Percentiles rank a stretch among this genome's conserved stretches.
Evolutionary conservation across 2,113 vertebrate genomes (phyloP).

Genomic region (Microcebus murinus): DNA sequence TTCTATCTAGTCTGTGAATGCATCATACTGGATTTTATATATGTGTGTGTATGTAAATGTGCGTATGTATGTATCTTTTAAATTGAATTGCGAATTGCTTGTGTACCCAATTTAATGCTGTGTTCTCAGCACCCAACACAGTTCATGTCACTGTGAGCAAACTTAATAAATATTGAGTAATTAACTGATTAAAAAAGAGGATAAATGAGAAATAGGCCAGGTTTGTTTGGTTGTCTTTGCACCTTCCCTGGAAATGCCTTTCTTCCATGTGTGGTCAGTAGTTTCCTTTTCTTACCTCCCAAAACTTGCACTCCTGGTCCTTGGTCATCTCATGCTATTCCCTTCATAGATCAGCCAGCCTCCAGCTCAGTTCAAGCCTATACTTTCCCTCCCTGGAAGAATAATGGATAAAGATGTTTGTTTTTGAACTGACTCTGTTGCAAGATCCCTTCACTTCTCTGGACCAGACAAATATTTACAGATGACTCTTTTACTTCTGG

Average conservation of each 20-base stretch:
- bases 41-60: no score
- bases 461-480: background rate
- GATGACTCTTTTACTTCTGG: background rate
- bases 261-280: background rate
- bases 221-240: background rate
- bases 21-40: background rate
- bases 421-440: background rate
- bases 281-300: background rate
- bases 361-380: background rate
- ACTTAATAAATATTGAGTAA: background rate
- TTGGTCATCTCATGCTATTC: background rate
- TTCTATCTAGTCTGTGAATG: background rate
- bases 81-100: background rate
- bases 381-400: background rate
- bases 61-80: background rate
- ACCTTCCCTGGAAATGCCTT: background rate
- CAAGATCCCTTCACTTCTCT: background rate
- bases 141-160: background rate
- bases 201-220: no score
- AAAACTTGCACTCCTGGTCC: background rate
- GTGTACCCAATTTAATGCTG: background rate
- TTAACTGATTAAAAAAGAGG: background rate
- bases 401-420: no score
- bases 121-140: background rate
- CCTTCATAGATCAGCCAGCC: background rate